Percentiles rank a stretch among this genome's conserved stretches.
Conservation (phyloP, 2,888 invertebrate genomes). For the Diaprepes abbreviatus region DNA sequence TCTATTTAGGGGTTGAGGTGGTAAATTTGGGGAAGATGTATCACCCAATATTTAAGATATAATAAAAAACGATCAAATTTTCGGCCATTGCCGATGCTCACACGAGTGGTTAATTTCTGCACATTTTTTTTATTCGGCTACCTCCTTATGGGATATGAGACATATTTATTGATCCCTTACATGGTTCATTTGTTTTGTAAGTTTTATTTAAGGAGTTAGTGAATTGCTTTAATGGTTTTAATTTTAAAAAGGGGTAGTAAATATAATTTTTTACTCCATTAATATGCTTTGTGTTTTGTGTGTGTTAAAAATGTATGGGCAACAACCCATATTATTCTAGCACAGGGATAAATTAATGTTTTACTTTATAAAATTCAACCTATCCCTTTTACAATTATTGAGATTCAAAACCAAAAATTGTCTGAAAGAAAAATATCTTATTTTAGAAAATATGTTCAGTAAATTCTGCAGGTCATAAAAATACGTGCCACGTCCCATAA, state of each 20-base stretch:
- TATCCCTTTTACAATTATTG: too few species aligned
- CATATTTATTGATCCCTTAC: conserved; percentile 26
- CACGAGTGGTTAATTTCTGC: conserved; percentile 54
- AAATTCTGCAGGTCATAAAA: conserved; percentile 42
- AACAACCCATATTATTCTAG: too few species aligned
- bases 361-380: too few species aligned
- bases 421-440: background rate
- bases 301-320: too few species aligned
- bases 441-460: conserved; percentile 34
- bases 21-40: conserved; percentile 62
- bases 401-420: too few species aligned
- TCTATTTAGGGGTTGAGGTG: conserved; percentile 64
- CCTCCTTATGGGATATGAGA: conserved; percentile 19
- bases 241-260: background rate
- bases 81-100: conserved; percentile 52
- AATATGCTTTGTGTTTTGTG: background rate
- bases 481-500: conserved; percentile 40
- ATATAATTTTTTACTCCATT: conserved; percentile 20
- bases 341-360: too few species aligned
- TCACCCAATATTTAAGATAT: conserved; percentile 57
- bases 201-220: conserved; percentile 24
- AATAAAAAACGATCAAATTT: conserved; percentile 60
- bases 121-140: conserved; percentile 48
- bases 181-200: conserved; percentile 20
- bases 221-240: background rate